Conservation (phyloP, 2,797 vertebrate genomes). For the Xerus rutilus region DNA sequence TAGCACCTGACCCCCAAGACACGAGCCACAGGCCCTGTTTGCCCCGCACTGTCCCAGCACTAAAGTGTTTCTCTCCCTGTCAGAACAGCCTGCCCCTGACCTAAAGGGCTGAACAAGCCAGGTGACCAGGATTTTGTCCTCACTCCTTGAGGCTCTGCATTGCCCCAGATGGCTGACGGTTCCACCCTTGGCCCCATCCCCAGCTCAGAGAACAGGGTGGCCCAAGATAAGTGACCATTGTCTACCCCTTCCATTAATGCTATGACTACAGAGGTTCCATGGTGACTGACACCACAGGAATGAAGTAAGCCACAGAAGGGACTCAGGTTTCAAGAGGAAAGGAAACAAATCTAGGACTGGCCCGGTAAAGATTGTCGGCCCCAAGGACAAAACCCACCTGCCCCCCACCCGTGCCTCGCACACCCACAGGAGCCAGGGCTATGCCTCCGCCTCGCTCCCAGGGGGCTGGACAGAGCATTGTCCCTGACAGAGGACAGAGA, state of each 20-base stretch:
- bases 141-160: neutral
- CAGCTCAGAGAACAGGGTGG: neutral
- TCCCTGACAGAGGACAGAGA: neutral
- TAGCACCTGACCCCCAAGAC: neutral
- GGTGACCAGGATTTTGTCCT: neutral
- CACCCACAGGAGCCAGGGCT: neutral
- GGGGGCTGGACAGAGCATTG: neutral
- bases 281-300: neutral
- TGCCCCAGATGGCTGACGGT: neutral
- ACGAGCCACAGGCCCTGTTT: neutral
- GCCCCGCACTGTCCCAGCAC: neutral
- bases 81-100: neutral
- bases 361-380: neutral
- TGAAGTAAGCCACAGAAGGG: neutral
- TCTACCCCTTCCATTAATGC: neutral
- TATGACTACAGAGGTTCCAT: neutral
- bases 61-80: neutral
- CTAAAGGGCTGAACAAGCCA: neutral
- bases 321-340: constrained; percentile 58
- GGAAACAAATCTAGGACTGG: neutral
- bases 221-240: neutral
- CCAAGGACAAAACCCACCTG: neutral
- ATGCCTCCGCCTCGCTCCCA: neutral
- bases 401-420: neutral
- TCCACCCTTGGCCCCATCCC: neutral